These are phyloP conservation scores for Cryptomyrus ogoouensis DNA, from an alignment of 2,113 vertebrate species.

Conservation along the genomic window DNA sequence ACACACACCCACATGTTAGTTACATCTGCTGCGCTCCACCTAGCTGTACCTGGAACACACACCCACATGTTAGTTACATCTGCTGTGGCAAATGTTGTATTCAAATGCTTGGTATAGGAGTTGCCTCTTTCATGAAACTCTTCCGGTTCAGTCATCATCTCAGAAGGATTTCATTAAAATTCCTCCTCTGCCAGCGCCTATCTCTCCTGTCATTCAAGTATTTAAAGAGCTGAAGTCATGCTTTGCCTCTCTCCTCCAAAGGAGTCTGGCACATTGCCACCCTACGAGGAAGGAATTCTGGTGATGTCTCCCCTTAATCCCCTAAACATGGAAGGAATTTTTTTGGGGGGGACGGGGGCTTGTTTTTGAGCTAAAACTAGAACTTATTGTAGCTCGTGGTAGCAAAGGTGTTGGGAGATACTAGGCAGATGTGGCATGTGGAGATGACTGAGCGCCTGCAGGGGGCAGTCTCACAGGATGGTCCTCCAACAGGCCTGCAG, in stretches of 20 bases:
- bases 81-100: not conserved
- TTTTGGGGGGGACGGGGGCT: not conserved
- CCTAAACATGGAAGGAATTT: constrained; percentile 52
- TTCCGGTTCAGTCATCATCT: not conserved
- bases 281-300: constrained; percentile 49
- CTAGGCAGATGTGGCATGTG: not conserved
- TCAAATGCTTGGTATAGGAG: not conserved
- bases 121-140: not conserved
- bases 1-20: too few relatives aligned
- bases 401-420: not conserved
- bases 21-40: not conserved
- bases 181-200: not conserved
- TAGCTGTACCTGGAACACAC: too few relatives aligned
- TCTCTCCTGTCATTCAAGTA: constrained; percentile 26
- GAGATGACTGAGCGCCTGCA: not conserved
- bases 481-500: not conserved
- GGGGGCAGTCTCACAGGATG: not conserved
- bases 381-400: constrained; percentile 21
- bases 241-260: constrained; percentile 31
- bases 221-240: constrained; percentile 32
- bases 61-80: not conserved
- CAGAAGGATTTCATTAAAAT: not conserved
- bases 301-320: constrained; percentile 48
- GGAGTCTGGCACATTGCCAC: constrained; percentile 46
- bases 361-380: constrained; percentile 37